Evolutionary conservation across 2,797 vertebrate genomes (phyloP), one percentile per base, ranked within the genome.

Genomic region (Tenualosa ilisha): DNA sequence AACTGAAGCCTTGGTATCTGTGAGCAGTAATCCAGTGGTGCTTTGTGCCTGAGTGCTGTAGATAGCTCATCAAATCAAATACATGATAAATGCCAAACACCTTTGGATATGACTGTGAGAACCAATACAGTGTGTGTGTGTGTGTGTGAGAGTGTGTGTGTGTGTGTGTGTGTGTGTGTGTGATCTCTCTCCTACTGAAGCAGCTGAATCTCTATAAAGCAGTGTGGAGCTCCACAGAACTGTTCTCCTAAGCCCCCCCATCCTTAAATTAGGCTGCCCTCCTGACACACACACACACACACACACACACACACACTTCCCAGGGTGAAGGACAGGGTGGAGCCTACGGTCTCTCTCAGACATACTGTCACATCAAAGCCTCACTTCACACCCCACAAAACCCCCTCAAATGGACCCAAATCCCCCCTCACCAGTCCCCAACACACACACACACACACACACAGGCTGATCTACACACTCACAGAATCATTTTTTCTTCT

Each of bases 191-290:
- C 81, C 84, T 88, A 50, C 83, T 82, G 81, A 83, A 86, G 85
- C 88, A 89, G 89, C 89, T 87, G 82, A 86, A 88, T 84, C 84
- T 83, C 81, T 88, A 72, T 20, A 37, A 51, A 54, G 43, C 53
- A 87, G 85, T 20, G 81, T 79, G 68, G 89, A 89, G 91, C 89
- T 91, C 92, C 92, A 93, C 92, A 88, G 92, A 91, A 90, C 84
- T 90, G 93, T 94, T 92, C 93, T 91, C 89, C 91, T 92, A 92
- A 94, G 91, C 90, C 90, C 3, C 90, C 3, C 86, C 87, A 31
- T 46, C 85, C 86, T 87, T 93, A 93, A 94, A 93, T 93, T 90
- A 91, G 89, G 92, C 85, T n/a, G n/a, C n/a, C n/a, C n/a, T n/a
- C n/a, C n/a, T n/a, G n/a, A 24, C 61, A 24, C 61, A 24, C 61